phyloP scores from a whole-genome alignment of 2,888 invertebrate genomes.

The Cheilosia variabilis region DNA sequence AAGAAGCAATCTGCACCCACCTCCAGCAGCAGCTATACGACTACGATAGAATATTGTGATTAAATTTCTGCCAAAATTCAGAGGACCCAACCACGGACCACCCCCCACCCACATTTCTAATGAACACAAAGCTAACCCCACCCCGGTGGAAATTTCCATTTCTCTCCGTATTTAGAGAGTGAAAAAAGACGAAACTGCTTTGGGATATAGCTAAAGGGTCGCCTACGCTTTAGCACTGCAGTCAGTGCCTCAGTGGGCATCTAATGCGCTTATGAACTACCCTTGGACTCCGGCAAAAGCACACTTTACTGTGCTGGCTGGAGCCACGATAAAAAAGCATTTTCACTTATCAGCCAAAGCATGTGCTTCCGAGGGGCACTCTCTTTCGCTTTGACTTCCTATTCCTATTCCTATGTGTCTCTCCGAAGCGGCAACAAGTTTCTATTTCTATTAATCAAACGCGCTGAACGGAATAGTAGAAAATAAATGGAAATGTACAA shows the following conservation, averaged over 20 bases:
- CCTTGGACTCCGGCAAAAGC: constrained; percentile 42
- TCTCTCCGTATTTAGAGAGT: constrained; percentile 27
- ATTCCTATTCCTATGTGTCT: constrained; percentile 32
- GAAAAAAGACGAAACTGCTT: constrained; percentile 1
- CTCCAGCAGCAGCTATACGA: constrained; percentile 22
- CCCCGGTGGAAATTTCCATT: constrained; percentile 54
- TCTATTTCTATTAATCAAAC: constrained; percentile 74
- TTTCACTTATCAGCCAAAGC: constrained; percentile 20
- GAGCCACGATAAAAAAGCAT: constrained; percentile 29
- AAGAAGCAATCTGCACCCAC: constrained; percentile 30
- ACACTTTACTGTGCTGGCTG: constrained; percentile 11
- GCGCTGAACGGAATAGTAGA: constrained; percentile 67
- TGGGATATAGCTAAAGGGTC: constrained; percentile 12
- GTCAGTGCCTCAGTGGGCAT: constrained; percentile 43
- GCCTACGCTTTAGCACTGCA: constrained; percentile 40
- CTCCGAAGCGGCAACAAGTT: constrained; percentile 72
- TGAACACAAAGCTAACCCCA: constrained; percentile 49
- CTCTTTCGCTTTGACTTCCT: constrained; percentile 34
- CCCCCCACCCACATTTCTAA: constrained; percentile 34
- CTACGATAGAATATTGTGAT: constrained; percentile 60
- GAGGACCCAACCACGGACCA: constrained; percentile 36
- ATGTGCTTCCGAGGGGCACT: constrained; percentile 42
- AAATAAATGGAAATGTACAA: constrained; percentile 61
- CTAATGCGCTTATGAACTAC: constrained; percentile 58
- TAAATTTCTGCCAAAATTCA: constrained; percentile 67